These are phyloP conservation scores for Catharus minimus DNA, from an alignment of 2,113 vertebrate genomes.

Conservation along the genomic window DNA sequence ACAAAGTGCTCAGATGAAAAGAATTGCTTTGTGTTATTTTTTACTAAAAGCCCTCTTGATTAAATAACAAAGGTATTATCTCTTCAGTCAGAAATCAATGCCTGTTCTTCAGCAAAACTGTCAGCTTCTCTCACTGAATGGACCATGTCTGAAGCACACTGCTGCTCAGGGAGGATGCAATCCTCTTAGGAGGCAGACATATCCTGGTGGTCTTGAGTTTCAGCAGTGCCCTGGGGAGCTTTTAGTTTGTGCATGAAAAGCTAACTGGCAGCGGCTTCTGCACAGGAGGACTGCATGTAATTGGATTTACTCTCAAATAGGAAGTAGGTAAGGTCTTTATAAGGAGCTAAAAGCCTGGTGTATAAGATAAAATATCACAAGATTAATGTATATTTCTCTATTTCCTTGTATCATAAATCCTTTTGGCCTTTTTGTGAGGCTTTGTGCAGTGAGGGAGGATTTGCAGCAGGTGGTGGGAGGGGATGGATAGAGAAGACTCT, in stretches of 20 bases:
- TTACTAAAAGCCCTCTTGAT: not conserved
- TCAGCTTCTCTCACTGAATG: not conserved
- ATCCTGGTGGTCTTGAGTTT: not conserved
- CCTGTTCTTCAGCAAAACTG: not conserved
- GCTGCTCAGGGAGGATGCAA: not conserved
- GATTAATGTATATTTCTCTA: not conserved
- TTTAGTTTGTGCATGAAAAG: not conserved
- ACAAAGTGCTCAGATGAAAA: not conserved
- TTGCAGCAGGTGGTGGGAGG: not conserved
- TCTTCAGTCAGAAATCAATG: not conserved
- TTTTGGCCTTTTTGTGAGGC: not conserved
- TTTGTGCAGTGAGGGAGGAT: not conserved
- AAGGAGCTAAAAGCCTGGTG: not conserved
- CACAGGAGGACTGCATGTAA: not conserved
- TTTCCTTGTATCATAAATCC: not conserved
- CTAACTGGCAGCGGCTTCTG: not conserved
- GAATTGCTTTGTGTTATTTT: not conserved
- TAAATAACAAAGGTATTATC: not conserved
- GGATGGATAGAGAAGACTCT: not conserved
- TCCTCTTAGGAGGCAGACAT: not conserved
- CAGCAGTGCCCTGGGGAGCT: not conserved
- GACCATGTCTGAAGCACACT: not conserved
- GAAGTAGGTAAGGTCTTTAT: not conserved
- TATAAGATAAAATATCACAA: not conserved
- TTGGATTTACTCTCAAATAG: slow-evolving; percentile 11